These are phyloP conservation scores for Oryzaephilus surinamensis DNA, from an alignment of 1,140 invertebrate genomes.

Conservation along the genomic window DNA sequence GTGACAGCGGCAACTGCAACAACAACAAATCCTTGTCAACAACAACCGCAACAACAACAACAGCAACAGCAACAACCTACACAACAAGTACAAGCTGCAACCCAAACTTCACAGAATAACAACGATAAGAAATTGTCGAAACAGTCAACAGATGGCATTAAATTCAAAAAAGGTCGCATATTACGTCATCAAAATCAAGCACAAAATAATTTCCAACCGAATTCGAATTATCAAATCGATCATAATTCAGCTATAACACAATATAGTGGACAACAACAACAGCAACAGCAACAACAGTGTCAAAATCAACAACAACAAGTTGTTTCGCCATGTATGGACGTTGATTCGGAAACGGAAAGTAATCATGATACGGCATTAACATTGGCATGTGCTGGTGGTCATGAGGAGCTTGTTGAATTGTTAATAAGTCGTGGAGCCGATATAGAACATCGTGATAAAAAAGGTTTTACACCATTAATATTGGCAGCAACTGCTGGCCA, in stretches of 20 bases:
- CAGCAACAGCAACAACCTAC: constrained; percentile 25
- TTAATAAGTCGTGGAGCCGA: constrained; percentile 82
- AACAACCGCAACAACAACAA: constrained; percentile 26
- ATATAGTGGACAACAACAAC: constrained; percentile 27
- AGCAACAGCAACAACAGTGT: constrained; percentile 11
- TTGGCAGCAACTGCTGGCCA: constrained; percentile 95
- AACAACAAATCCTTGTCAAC: constrained; percentile 23
- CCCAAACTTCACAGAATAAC: constrained; percentile 37
- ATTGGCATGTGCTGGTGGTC: constrained; percentile 92
- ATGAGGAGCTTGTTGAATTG: constrained; percentile 89
- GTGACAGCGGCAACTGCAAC: constrained; percentile 11
- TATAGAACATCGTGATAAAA: constrained; percentile 98
- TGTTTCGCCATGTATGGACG: constrained; percentile 64
- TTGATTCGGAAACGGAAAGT: constrained; percentile 93
- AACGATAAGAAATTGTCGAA: constrained; percentile 17
- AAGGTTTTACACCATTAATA: constrained; percentile 96
- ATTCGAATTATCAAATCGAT: constrained; percentile 31
- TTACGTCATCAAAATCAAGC: constrained; percentile 24
- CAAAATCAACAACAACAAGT: constrained; percentile 4
- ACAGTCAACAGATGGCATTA: constrained; percentile 31
- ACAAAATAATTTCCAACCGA: constrained; percentile 21
- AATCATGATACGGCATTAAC: constrained; percentile 98
- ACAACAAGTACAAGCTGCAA: constrained; percentile 49
- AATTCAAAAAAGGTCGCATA: constrained; percentile 30
- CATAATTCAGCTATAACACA: constrained; percentile 31